A percentile compares a stretch with the other conserved stretches of the same genome.
Conservation (phyloP, 2,888 invertebrate genomes). For the Dasysyrphus albostriatus region DNA sequence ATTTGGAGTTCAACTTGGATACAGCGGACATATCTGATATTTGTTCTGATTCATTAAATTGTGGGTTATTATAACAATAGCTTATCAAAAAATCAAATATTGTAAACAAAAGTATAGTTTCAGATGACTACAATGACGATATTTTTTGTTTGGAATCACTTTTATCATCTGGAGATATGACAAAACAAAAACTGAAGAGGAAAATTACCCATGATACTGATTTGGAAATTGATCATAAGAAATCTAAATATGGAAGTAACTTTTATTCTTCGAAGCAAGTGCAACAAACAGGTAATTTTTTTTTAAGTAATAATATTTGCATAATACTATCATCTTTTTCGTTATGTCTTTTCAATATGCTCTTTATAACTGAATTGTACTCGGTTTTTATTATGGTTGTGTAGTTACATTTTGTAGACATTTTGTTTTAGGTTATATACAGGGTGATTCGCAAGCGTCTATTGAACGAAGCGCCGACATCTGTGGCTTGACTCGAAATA, state of each 20-base stretch:
- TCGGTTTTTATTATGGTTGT: neutral
- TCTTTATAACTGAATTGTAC: neutral
- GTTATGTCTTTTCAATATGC: too few species aligned
- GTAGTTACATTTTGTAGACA: too few species aligned
- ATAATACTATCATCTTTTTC: too few species aligned
- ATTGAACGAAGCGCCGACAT: too few species aligned
- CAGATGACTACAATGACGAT: constrained; percentile 54
- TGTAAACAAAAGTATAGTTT: constrained; percentile 38
- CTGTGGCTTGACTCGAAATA: too few species aligned
- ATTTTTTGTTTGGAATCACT: constrained; percentile 48
- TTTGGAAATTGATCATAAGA: neutral
- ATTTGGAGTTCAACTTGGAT: constrained; percentile 52
- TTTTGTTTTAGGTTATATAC: too few species aligned
- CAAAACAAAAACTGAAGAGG: constrained; percentile 9
- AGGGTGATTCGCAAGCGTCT: too few species aligned
- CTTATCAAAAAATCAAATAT: neutral
- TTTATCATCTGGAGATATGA: constrained; percentile 1
- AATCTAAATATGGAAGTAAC: neutral
- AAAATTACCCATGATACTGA: neutral
- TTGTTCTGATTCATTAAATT: constrained; percentile 54
- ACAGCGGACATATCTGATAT: constrained; percentile 50
- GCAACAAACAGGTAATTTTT: constrained; percentile 15
- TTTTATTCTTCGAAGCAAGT: neutral
- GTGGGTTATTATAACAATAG: constrained; percentile 20
- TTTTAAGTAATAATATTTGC: neutral